Base-by-base conservation (phyloP, 2,888 invertebrate species). In the Allolobophora icterica region DNA sequence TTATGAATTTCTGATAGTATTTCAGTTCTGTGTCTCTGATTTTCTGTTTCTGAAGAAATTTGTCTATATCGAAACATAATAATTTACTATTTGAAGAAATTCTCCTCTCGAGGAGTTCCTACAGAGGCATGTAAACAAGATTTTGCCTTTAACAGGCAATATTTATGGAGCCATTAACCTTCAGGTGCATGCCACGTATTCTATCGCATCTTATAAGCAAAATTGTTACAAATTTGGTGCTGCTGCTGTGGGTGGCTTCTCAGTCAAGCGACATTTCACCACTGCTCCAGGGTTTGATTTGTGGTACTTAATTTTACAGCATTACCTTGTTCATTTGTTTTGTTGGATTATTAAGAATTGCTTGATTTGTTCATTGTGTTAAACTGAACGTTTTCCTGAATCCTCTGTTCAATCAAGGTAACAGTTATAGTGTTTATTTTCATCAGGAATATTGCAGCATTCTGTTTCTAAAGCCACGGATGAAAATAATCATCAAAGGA, bases 371-470 rank as follows among this genome's bases (percentile, higher is more conserved):
- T 42, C 34, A 34, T 17, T 38, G n/a, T 34, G 21, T 40, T 89
- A 89, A 83, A 89, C 24, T 89, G 30, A n/a, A 84, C 8, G 83
- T 35, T 58, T 89, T 42, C 42, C 24, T 52, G 52, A 52, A 52
- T 52, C 21, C 21, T 52, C 24, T 52, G 52, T 52, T 42, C 84
- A 71, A 71, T 34, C n/a, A 13, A n/a, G n/a, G 35, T 21, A 91
- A 42, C n/a, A 42, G 71, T 13, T n/a, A n/a, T 71, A 1, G 52
- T 38, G 45, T 45, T 52, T 40, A 24, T 90, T 91, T 90, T 90
- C 71, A 94, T 24, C 94, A 95, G 94, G 94, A 94, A 91, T 95
- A 95, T 91, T 94, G 94, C 92, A 94, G 94, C 89, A 95, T 95
- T 89, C 92, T 95, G 91, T 95, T 94, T 92, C 92, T 95, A 89